Evolutionary conservation across 2,113 vertebrate genomes (phyloP).

Genomic region (Clarias batrachus): DNA sequence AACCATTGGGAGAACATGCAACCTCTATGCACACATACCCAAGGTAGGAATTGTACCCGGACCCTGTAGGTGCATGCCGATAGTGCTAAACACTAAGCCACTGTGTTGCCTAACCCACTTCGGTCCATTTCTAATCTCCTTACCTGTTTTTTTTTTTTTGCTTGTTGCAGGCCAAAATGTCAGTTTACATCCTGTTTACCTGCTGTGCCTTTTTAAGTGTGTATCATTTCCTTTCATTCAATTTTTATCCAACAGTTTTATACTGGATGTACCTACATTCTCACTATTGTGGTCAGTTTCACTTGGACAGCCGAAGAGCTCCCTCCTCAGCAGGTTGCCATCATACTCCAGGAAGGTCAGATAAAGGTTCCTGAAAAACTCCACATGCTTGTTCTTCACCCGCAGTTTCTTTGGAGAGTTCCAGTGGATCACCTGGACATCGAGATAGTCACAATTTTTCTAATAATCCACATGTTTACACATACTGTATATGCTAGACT

Average conservation of each 20-base stretch:
- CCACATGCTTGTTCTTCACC: conserved; percentile 98
- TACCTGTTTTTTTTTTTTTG: no score
- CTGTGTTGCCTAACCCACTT: no score
- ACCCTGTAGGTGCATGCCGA: no score
- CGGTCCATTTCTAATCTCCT: no score
- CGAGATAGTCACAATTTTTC: background rate
- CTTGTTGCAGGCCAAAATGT: no score
- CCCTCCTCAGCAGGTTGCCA: conserved; percentile 89
- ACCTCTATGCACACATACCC: no score
- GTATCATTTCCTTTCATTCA: background rate
- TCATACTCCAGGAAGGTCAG: conserved; percentile 97
- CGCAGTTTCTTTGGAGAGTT: conserved; percentile 97
- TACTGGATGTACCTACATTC: conserved; percentile 77
- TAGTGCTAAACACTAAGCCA: no score
- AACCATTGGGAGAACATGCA: no score
- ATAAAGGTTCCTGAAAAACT: conserved; percentile 98
- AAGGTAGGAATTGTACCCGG: no score
- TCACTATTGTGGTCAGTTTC: conserved; percentile 93
- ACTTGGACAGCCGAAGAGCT: conserved; percentile 95
- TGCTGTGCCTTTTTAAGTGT: background rate
- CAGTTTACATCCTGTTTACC: no score
- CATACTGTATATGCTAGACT: background rate
- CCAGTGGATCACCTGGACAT: conserved; percentile 94
- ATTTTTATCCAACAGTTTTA: no score
- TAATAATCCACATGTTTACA: background rate